Percentiles rank a stretch among this genome's conserved stretches.
Evolutionary conservation across 2,797 vertebrate species (phyloP).

Genomic region (Phaenicophaeus curvirostris): DNA sequence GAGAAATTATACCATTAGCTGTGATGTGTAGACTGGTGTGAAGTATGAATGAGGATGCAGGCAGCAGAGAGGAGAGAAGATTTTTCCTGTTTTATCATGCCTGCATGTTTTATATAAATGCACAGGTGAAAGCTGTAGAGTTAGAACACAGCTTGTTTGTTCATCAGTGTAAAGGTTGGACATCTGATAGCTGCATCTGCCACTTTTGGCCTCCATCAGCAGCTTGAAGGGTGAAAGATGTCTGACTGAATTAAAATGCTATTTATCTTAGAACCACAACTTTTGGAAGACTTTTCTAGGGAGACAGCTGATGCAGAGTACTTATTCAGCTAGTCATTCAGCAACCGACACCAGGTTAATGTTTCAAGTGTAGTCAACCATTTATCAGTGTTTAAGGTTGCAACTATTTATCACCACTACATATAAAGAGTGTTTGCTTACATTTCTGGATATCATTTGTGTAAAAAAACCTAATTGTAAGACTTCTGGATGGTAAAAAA

Average conservation of each 20-base stretch:
- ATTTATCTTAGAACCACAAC: neutral
- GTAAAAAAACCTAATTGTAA: neutral
- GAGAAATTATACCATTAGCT: neutral
- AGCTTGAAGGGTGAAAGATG: neutral
- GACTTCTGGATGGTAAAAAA: neutral
- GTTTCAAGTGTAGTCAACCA: neutral
- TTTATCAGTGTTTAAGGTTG: neutral
- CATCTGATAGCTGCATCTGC: neutral
- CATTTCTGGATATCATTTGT: neutral
- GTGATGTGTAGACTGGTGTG: neutral
- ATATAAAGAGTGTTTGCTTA: constrained; percentile 8
- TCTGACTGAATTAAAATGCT: constrained; percentile 21
- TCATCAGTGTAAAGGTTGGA: neutral
- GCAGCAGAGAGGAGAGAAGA: neutral
- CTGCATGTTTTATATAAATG: neutral
- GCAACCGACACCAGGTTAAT: neutral
- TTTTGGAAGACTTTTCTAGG: neutral
- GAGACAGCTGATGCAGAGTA: neutral
- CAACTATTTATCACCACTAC: neutral
- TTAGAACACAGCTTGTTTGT: constrained; percentile 8
- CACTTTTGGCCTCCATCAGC: neutral
- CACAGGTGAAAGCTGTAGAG: neutral
- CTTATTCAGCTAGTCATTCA: neutral
- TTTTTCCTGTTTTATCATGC: neutral
- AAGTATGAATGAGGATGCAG: neutral